A percentile compares a stretch with the other conserved stretches of the same genome.
These are phyloP conservation scores for Rhynchophorus ferrugineus DNA, from an alignment of 1,140 invertebrate genomes.

Conservation along the genomic window DNA sequence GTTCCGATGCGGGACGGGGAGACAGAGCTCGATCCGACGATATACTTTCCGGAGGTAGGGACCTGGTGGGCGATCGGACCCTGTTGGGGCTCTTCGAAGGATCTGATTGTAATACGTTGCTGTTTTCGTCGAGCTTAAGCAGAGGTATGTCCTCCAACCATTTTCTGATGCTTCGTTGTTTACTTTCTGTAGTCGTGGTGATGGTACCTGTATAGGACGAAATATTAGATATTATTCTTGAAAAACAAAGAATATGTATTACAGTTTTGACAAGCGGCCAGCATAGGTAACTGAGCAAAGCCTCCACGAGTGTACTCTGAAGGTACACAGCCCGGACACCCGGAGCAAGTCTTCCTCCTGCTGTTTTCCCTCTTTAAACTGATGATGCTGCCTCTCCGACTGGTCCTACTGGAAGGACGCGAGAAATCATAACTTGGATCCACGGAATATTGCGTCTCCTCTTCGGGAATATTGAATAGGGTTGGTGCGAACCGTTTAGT, in stretches of 20 bases:
- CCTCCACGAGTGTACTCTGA: constrained; percentile 38
- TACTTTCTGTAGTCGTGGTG: constrained; percentile 44
- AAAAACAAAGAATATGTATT: constrained; percentile 24
- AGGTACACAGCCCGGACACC: constrained; percentile 57
- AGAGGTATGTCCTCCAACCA: constrained; percentile 68
- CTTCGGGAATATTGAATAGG: constrained; percentile 73
- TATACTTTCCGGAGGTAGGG: constrained; percentile 28
- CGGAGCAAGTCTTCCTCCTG: constrained; percentile 49
- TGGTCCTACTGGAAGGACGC: constrained; percentile 43
- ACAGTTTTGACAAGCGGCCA: constrained; percentile 46
- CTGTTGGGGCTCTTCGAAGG: constrained; percentile 15
- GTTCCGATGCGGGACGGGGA: constrained; percentile 30
- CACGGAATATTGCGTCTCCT: constrained; percentile 48
- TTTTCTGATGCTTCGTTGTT: constrained; percentile 63
- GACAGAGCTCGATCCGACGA: constrained; percentile 29
- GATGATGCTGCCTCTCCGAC: constrained; percentile 47
- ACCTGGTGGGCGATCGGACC: constrained; percentile 34
- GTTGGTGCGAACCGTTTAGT: constrained; percentile 72
- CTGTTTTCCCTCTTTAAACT: constrained; percentile 52
- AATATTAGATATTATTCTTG: background rate
- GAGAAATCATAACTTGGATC: constrained; percentile 41
- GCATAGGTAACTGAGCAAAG: constrained; percentile 41
- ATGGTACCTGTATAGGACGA: background rate
- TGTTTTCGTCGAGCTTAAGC: constrained; percentile 12
- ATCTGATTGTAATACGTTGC: background rate